Evolutionary conservation across 2,113 vertebrate species (phyloP), one percentile per base, ranked within the genome.

Genomic region (Oncorhynchus tshawytscha): DNA sequence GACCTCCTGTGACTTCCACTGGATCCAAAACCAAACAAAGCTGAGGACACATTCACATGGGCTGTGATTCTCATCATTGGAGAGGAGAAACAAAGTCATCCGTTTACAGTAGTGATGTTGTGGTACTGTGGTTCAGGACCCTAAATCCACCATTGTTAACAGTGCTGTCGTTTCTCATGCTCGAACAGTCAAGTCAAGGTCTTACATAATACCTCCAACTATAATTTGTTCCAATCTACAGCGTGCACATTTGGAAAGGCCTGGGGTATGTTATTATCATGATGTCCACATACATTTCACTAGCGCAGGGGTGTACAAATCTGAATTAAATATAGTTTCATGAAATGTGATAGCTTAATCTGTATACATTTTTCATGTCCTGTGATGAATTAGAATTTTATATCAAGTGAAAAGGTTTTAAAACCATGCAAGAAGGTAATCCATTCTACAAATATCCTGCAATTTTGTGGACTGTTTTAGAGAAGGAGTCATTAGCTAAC

Each of bases 1-100:
- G 1, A 49, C 5, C 31, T 71, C 62, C 80, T 75, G 74, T 49
- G 78, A 57, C n/a, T n/a, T n/a, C n/a, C n/a, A n/a, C n/a, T n/a
- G n/a, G n/a, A n/a, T n/a, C n/a, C n/a, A n/a, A n/a, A n/a, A n/a
- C n/a, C n/a, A n/a, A n/a, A n/a, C n/a, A n/a, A n/a, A n/a, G n/a
- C n/a, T n/a, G n/a, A n/a, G n/a, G n/a, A n/a, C n/a, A n/a, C n/a
- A n/a, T n/a, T n/a, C n/a, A n/a, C n/a, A n/a, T n/a, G n/a, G n/a
- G 24, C 18, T 62, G 59, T 4, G 3, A 54, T 54, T 18, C 15
- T 54, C 51, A 18, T 16, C 2, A 69, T 51, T 54, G 51, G 15
- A 29, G 2, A 34, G 73, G 54, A 57, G 16, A 15, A 18, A 7
- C 3, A 20, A 20, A 20, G 20, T 2, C 2, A 51, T n/a, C 16